Percentiles rank a stretch among this genome's conserved stretches.
These are phyloP conservation scores for Nycticryphes semicollaris DNA, from an alignment of 2,113 vertebrate species.

Conservation along the genomic window DNA sequence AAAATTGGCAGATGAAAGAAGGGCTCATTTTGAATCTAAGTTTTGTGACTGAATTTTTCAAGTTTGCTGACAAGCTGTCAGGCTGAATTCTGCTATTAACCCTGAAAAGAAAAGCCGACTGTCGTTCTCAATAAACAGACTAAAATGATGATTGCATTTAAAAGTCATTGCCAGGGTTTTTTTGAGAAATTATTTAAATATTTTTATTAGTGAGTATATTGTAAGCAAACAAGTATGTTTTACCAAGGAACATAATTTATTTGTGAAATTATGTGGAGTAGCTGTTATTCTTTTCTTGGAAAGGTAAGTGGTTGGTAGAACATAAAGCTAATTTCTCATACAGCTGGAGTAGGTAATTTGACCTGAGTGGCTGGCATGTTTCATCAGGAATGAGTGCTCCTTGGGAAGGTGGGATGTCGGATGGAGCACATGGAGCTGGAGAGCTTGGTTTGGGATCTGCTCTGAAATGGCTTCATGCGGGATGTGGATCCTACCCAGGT, in stretches of 20 bases:
- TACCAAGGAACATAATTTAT: background rate
- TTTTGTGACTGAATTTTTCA: slow-evolving; percentile 77
- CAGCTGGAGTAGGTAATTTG: background rate
- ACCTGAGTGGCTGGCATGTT: background rate
- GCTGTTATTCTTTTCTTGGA: rapidly evolving
- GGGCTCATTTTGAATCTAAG: slow-evolving; percentile 72
- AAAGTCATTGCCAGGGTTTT: slow-evolving; percentile 35
- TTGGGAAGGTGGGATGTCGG: background rate
- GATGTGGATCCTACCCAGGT: background rate
- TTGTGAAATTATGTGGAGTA: background rate
- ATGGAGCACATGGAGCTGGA: background rate
- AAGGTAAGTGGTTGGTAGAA: rapidly evolving
- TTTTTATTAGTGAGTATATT: background rate
- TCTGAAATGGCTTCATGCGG: background rate
- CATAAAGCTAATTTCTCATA: rapidly evolving
- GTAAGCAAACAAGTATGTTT: background rate
- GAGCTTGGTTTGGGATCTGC: background rate
- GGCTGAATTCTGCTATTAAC: slow-evolving; percentile 75
- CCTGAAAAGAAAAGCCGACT: slow-evolving; percentile 74
- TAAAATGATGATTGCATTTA: slow-evolving; percentile 52
- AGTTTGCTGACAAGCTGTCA: slow-evolving; percentile 84
- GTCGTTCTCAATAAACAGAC: slow-evolving; percentile 75
- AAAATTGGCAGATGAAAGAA: slow-evolving; percentile 80
- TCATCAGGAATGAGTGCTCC: background rate
- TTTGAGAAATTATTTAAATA: background rate